phyloP scores from a whole-genome alignment of 2,113 vertebrate genomes.

The Poeciliopsis prolifica region DNA sequence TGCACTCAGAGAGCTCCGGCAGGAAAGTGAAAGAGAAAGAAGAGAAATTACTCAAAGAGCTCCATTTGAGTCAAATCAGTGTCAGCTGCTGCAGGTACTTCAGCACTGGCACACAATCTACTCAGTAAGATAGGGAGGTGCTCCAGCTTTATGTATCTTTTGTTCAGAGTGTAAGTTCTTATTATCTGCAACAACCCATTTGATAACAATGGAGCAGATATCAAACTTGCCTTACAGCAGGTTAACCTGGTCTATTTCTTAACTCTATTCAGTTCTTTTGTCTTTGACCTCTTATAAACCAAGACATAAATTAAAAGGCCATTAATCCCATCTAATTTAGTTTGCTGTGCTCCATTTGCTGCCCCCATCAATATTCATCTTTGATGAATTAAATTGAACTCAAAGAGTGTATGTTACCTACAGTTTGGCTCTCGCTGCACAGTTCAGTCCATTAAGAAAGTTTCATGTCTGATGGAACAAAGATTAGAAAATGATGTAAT shows the following conservation, averaged over 20 bases:
- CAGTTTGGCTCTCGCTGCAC: conserved; percentile 24
- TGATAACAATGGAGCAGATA: conserved; percentile 44
- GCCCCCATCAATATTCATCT: conserved; percentile 34
- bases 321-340: conserved; percentile 72
- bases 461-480: conserved; percentile 31
- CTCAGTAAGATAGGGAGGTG: neutral
- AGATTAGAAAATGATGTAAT: conserved; percentile 34
- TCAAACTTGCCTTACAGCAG: conserved; percentile 41
- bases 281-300: conserved; percentile 76
- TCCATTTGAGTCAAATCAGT: neutral
- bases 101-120: neutral
- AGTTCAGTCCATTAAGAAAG: conserved; percentile 51
- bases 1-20: neutral
- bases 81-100: conserved; percentile 3
- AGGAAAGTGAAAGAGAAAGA: conserved; percentile 7
- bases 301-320: conserved; percentile 71
- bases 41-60: neutral
- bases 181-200: conserved; percentile 25
- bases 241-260: conserved; percentile 63
- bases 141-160: conserved; percentile 38
- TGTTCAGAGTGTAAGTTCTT: conserved; percentile 46
- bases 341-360: conserved; percentile 33
- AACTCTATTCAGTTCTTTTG: conserved; percentile 67
- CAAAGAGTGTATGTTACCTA: conserved; percentile 29
- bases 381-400: conserved; percentile 45